Conservation (phyloP, 2,113 vertebrate genomes). For the Henicopernis longicauda region DNA sequence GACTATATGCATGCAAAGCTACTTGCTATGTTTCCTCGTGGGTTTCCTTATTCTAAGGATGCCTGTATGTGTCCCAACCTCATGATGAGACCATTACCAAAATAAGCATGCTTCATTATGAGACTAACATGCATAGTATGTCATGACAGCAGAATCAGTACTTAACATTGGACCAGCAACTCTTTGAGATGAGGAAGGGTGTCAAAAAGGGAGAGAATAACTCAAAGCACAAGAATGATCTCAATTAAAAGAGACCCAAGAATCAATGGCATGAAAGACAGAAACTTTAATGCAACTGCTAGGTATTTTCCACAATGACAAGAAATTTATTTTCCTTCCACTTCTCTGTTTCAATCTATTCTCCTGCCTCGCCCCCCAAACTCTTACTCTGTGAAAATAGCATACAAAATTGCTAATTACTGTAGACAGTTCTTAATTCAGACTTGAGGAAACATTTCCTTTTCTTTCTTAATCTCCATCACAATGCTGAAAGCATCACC, state of each 20-base stretch:
- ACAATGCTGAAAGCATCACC: neutral
- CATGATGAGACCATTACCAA: neutral
- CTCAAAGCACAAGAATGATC: neutral
- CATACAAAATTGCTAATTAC: neutral
- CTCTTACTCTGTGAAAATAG: neutral
- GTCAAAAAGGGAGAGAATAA: neutral
- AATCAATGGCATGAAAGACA: neutral
- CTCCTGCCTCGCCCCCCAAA: neutral
- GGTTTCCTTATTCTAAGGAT: neutral
- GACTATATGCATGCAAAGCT: neutral
- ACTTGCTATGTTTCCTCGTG: neutral
- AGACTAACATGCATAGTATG: neutral
- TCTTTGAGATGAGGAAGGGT: neutral
- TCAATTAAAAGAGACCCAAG: neutral
- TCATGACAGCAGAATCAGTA: neutral
- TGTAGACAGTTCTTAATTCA: neutral
- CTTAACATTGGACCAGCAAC: neutral
- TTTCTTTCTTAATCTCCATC: neutral
- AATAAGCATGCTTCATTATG: neutral
- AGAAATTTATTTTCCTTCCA: neutral
- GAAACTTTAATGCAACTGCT: neutral
- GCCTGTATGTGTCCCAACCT: rapidly evolving
- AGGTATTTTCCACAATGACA: neutral
- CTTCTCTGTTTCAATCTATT: neutral
- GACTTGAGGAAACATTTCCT: neutral